Percentiles rank a stretch among this genome's conserved stretches.
Conservation (phyloP, 2,888 invertebrate genomes). For the Aphodius sticticus region DNA sequence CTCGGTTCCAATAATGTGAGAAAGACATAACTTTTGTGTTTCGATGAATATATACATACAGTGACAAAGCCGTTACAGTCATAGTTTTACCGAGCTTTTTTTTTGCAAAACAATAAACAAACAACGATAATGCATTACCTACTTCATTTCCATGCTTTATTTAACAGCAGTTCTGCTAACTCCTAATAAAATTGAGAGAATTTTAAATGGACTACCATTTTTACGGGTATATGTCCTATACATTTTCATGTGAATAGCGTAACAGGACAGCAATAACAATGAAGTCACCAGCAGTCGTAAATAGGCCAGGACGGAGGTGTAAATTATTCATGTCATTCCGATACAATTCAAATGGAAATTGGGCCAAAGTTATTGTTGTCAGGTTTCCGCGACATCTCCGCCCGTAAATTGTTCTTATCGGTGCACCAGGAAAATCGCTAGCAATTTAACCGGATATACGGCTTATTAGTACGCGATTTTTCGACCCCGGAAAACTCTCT, state of each 20-base stretch:
- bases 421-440: neutral
- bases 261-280: neutral
- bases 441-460: neutral
- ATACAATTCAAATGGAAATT: neutral
- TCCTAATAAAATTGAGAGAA: no score
- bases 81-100: no score
- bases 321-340: slow-evolving; percentile 4
- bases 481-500: neutral
- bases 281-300: neutral
- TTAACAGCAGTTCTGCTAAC: no score
- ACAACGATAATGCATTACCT: no score
- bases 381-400: neutral
- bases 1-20: no score
- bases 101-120: no score
- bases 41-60: no score
- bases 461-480: neutral
- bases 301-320: neutral
- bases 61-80: no score
- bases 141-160: no score
- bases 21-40: no score
- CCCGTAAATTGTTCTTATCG: neutral
- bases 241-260: neutral
- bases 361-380: neutral
- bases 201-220: no score
- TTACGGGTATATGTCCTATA: neutral